Evolutionary conservation across 1,140 invertebrate species (phyloP), one percentile per base, ranked within the genome.

Genomic region (Drusus annulatus): DNA sequence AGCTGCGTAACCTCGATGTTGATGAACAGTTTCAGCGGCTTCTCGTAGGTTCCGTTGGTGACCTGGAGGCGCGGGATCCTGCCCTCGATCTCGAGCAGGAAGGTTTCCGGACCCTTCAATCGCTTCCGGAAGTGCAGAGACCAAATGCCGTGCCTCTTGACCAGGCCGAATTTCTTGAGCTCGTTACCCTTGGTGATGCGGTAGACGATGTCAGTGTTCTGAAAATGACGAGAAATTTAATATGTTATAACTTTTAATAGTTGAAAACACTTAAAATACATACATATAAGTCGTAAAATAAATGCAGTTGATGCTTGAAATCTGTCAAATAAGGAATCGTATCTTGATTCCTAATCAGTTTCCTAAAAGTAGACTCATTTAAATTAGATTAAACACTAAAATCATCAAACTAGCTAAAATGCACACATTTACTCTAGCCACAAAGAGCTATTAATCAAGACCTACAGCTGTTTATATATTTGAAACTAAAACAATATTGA

Each of bases 121-220:
- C 92, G 89, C 76, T 88, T 88, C 31, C 87, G 88, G 87, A 94
- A 94, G 84, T 93, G 93, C 3, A 94, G 84, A 2, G 91, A 89
- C 89, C 91, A 93, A 2, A 94, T 88, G 16, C 92, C 93, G 76
- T 92, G 90, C 65, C 91, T 91, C 74, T 91, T 89, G n/a, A 91
- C 86, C 81, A 95, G 89, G 80, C 93, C 91, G 84, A 95, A 94
- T 25, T 91, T 87, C n/a, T 90, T 89, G 1, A 90, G 86, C 73
- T 94, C 91, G 85, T 94, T 94, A 54, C 94, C 93, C 63, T 89
- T 89, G 0, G 89, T 87, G 51, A 96, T 94, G 51, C 85, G 87
- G 85, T 95, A 96, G 36, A 91, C 89, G 83, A 94, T 91, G 73
- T 93, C 91, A 75, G 91, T 89, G 87, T 89, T 87, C 87, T 88